These are phyloP conservation scores for Falco peregrinus DNA, from an alignment of 2,797 vertebrate genomes.

Conservation along the genomic window DNA sequence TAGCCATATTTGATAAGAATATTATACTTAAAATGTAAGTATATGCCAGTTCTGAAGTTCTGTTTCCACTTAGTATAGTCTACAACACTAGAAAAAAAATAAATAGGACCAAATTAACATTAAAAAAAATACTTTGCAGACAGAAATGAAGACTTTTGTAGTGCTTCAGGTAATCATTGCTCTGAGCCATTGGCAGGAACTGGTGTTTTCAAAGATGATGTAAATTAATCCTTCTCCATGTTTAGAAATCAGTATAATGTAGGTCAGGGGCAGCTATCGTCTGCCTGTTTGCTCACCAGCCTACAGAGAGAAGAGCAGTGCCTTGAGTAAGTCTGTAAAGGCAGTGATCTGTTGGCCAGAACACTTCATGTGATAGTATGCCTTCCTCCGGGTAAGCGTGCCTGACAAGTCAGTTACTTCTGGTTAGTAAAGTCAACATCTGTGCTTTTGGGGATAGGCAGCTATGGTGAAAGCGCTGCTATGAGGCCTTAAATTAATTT, in stretches of 20 bases:
- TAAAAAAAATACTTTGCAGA: neutral
- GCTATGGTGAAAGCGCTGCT: neutral
- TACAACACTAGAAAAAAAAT: neutral
- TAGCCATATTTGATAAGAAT: neutral
- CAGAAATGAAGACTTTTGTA: neutral
- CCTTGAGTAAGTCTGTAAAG: neutral
- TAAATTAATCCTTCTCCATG: neutral
- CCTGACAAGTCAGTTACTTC: neutral
- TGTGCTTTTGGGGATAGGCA: neutral
- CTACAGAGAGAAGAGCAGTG: neutral
- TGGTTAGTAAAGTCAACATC: neutral
- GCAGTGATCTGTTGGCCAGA: neutral
- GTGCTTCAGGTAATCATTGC: neutral
- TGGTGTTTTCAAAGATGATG: neutral
- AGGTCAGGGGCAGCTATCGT: neutral
- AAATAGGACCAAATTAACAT: neutral
- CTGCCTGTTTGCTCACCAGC: neutral
- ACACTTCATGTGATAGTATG: accelerated
- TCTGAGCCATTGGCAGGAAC: neutral
- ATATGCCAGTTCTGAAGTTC: neutral
- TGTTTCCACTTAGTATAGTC: neutral
- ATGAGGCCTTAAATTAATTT: neutral
- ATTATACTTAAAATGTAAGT: neutral
- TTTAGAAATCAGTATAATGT: neutral
- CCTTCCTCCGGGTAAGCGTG: neutral